Percentiles rank a stretch among this genome's conserved stretches.
Conservation (phyloP, 2,113 vertebrate species). For the Choloepus hoffmanni region DNA sequence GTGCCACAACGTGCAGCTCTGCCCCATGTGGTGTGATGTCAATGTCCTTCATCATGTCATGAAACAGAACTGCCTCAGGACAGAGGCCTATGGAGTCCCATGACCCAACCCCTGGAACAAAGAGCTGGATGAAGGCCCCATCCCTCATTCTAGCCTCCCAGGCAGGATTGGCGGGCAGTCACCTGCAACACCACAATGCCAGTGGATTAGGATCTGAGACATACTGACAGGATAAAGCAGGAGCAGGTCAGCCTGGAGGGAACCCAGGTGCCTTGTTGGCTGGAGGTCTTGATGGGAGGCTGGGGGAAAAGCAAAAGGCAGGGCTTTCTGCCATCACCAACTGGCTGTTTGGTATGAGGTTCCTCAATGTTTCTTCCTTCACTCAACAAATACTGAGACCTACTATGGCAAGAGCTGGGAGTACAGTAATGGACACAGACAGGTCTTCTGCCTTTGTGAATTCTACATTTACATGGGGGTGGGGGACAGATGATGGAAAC, state of each 20-base stretch:
- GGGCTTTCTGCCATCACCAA: slow-evolving; percentile 82
- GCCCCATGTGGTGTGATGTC: slow-evolving; percentile 87
- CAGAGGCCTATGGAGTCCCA: not conserved
- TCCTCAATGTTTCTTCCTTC: not conserved
- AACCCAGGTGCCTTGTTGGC: not conserved
- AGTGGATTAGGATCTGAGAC: slow-evolving; percentile 88
- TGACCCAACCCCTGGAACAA: not conserved
- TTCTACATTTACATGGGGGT: not conserved
- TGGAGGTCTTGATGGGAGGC: not conserved
- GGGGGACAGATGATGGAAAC: not conserved
- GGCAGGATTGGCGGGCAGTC: not conserved
- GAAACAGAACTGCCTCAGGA: slow-evolving; percentile 89
- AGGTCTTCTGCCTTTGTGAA: not conserved
- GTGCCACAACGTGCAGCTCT: slow-evolving; percentile 85
- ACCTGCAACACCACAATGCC: slow-evolving; percentile 90
- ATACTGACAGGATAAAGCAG: slow-evolving; percentile 84
- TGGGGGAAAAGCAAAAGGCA: not conserved
- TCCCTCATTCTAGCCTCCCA: not conserved
- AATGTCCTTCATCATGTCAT: slow-evolving; percentile 92
- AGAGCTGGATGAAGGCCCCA: not conserved
- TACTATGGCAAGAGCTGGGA: not conserved
- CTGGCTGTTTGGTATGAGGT: slow-evolving; percentile 86
- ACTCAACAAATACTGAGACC: not conserved
- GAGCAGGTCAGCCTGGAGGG: not conserved
- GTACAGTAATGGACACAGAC: not conserved